These are phyloP conservation scores for Platycnemis pennipes DNA, from an alignment of 2,888 invertebrate genomes.

Conservation along the genomic window DNA sequence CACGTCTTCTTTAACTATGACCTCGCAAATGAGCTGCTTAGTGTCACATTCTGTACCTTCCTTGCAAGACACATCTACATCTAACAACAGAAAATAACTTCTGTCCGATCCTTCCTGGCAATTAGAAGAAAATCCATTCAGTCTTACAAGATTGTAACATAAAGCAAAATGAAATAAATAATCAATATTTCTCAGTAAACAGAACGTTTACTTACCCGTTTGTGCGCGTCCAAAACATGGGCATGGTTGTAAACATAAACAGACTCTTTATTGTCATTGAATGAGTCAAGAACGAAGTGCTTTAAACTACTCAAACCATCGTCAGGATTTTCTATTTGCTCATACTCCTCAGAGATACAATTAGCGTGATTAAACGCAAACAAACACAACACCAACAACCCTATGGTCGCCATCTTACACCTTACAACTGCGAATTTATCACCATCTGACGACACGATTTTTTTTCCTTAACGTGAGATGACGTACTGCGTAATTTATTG, in stretches of 20 bases:
- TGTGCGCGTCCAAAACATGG: conserved; percentile 63
- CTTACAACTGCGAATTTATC: conserved; percentile 9
- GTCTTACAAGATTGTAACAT: neutral
- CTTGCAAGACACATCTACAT: conserved; percentile 69
- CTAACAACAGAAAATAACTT: conserved; percentile 68
- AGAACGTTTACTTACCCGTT: conserved; percentile 35
- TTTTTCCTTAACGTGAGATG: conserved; percentile 20
- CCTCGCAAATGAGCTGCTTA: conserved; percentile 70
- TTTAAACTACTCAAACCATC: conserved; percentile 14
- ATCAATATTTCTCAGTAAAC: neutral
- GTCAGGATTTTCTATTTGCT: conserved; percentile 40
- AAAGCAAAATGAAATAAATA: neutral
- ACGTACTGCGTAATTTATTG: conserved; percentile 52
- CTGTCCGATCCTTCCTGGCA: conserved; percentile 69
- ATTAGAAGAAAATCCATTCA: neutral
- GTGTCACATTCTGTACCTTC: conserved; percentile 67
- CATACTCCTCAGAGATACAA: conserved; percentile 15
- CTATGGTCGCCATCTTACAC: conserved; percentile 57
- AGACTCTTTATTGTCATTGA: conserved; percentile 69
- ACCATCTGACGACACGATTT: neutral
- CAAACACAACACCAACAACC: conserved; percentile 20
- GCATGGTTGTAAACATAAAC: conserved; percentile 69
- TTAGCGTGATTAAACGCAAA: conserved; percentile 47
- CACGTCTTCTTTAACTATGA: conserved; percentile 69
- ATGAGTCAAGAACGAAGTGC: conserved; percentile 69